Conservation (phyloP, 2,797 vertebrate genomes). For the Pyrocephalus nanus region DNA sequence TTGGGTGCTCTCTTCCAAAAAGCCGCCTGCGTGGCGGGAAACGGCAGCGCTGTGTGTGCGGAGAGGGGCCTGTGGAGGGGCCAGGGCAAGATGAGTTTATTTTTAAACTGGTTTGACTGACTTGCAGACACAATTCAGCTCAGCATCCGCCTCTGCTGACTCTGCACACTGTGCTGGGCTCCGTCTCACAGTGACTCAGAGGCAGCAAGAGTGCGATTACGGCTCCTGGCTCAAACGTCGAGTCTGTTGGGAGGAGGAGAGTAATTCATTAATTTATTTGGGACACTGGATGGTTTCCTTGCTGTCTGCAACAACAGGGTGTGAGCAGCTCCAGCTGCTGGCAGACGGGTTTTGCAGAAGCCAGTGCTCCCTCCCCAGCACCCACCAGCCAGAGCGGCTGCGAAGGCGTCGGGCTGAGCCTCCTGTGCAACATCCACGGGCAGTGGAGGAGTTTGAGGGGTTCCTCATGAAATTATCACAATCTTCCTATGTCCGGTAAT, state of each 20-base stretch:
- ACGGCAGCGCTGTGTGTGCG: rapidly evolving
- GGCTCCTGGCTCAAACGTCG: background rate
- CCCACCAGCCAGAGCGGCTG: rapidly evolving
- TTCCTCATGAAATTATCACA: background rate
- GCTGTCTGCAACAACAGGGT: slow-evolving; percentile 45
- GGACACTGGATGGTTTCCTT: slow-evolving; percentile 52
- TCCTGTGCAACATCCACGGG: rapidly evolving
- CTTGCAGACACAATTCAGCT: background rate
- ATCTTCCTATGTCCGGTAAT: background rate
- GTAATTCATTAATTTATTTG: slow-evolving; percentile 56
- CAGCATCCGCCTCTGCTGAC: slow-evolving; percentile 32
- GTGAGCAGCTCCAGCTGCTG: slow-evolving; percentile 52
- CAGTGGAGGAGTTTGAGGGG: background rate
- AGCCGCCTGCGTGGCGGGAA: rapidly evolving
- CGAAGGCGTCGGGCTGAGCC: rapidly evolving
- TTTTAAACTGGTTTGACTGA: slow-evolving; percentile 48
- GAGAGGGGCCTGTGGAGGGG: slow-evolving; percentile 5
- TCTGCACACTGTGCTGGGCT: background rate
- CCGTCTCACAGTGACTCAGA: slow-evolving; percentile 50
- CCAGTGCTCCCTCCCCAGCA: background rate
- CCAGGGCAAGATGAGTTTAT: background rate
- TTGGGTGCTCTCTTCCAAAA: background rate
- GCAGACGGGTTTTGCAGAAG: background rate
- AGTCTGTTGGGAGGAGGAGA: slow-evolving; percentile 56
- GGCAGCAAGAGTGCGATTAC: slow-evolving; percentile 3